phyloP scores from a whole-genome alignment of 2,113 vertebrate species.

The Eidolon helvum region DNA sequence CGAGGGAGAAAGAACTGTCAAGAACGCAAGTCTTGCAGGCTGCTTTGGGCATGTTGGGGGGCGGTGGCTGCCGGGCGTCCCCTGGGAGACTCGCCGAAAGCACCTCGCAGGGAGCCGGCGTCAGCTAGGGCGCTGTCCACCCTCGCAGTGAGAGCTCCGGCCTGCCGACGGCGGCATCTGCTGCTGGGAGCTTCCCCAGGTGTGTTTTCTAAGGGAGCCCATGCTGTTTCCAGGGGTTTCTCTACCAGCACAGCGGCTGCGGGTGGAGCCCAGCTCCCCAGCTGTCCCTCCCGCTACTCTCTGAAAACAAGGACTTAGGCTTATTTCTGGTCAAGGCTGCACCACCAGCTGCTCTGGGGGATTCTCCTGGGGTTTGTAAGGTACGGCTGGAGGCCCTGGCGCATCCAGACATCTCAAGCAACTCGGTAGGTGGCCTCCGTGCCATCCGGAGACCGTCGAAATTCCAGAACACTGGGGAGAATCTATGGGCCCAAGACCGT shows the following conservation, averaged over 20 bases:
- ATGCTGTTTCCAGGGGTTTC: not conserved
- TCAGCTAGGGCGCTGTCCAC: fast-evolving
- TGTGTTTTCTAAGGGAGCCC: not conserved
- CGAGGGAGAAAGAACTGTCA: not conserved
- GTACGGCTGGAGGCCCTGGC: not conserved
- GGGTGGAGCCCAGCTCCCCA: not conserved
- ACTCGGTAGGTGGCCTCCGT: not conserved
- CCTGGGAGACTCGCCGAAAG: not conserved
- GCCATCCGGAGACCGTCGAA: no score
- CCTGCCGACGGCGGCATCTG: not conserved
- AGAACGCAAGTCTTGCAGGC: not conserved
- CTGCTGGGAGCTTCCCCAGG: fast-evolving
- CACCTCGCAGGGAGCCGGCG: fast-evolving
- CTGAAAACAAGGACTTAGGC: not conserved
- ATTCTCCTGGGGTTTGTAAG: not conserved
- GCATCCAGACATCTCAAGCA: no score
- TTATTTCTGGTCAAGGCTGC: not conserved
- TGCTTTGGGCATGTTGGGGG: not conserved
- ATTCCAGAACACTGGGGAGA: not conserved
- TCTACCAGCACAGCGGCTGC: not conserved
- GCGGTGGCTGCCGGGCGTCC: not conserved
- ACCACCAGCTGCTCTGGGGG: not conserved
- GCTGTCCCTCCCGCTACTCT: not conserved
- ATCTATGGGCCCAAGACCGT: not conserved
- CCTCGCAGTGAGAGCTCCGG: not conserved